Evolutionary conservation across 2,113 vertebrate genomes (phyloP).

Genomic region (Actinemys pallida): DNA sequence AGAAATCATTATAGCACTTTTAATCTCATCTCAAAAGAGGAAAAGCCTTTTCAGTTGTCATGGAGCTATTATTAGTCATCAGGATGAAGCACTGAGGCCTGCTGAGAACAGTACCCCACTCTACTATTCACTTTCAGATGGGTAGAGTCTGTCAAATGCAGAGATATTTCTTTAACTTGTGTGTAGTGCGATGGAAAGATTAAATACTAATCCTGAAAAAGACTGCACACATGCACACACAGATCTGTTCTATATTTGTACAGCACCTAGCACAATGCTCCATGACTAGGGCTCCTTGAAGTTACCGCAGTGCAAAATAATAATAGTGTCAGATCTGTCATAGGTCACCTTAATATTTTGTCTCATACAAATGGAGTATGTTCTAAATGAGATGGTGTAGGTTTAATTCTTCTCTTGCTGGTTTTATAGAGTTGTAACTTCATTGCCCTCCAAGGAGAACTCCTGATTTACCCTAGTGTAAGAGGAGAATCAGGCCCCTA

Average conservation of each 20-base stretch:
- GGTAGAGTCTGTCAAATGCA: neutral
- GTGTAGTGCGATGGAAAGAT: neutral
- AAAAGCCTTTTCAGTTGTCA: neutral
- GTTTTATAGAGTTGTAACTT: neutral
- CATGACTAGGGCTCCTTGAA: neutral
- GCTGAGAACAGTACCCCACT: neutral
- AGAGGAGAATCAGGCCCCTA: neutral
- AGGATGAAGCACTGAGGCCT: neutral
- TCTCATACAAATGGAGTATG: neutral
- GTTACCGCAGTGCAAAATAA: neutral
- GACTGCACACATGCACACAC: rapidly evolving
- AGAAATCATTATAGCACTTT: neutral
- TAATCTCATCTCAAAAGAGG: neutral
- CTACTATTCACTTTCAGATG: neutral
- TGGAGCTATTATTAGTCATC: neutral
- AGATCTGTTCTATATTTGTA: neutral
- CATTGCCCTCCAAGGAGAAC: neutral
- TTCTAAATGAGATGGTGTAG: neutral
- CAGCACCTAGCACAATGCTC: neutral
- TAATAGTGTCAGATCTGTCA: neutral
- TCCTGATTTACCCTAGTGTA: neutral
- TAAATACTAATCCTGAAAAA: neutral
- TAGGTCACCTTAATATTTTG: neutral
- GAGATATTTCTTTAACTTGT: neutral
- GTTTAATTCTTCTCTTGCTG: neutral